Conservation (phyloP, 2,888 invertebrate genomes). For the Pandemis corylana region DNA sequence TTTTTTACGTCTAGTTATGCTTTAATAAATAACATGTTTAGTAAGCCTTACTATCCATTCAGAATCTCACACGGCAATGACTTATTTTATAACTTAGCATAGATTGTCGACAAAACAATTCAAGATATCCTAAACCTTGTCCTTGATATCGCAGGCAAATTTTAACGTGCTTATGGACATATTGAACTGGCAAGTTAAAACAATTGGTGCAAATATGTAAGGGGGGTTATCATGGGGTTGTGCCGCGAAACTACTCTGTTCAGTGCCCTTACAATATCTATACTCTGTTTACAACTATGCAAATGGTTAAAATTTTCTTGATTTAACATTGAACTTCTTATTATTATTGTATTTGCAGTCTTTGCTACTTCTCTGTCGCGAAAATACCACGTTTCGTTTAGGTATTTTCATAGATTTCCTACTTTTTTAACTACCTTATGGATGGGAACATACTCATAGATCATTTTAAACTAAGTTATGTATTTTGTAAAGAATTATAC, state of each 20-base stretch:
- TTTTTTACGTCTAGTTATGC: slow-evolving; percentile 31
- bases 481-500: slow-evolving; percentile 58
- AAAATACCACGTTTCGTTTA: slow-evolving; percentile 16
- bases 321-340: slow-evolving; percentile 48
- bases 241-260: slow-evolving; percentile 69
- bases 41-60: slow-evolving; percentile 37
- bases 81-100: slow-evolving; percentile 38
- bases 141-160: not conserved
- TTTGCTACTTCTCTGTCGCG: slow-evolving; percentile 19
- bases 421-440: slow-evolving; percentile 20
- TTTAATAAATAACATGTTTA: slow-evolving; percentile 27
- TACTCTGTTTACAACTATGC: slow-evolving; percentile 69
- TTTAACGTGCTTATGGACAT: not conserved
- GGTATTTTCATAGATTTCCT: slow-evolving; percentile 17
- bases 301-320: slow-evolving; percentile 47
- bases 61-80: slow-evolving; percentile 42
- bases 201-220: slow-evolving; percentile 34
- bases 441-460: slow-evolving; percentile 66
- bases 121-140: not conserved
- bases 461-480: slow-evolving; percentile 60
- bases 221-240: slow-evolving; percentile 63
- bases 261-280: slow-evolving; percentile 69
- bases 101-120: slow-evolving; percentile 14
- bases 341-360: slow-evolving; percentile 46
- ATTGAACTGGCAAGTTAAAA: slow-evolving; percentile 11